Base-by-base conservation (phyloP, 1,140 invertebrate species). In the Zaprionus africanus region DNA sequence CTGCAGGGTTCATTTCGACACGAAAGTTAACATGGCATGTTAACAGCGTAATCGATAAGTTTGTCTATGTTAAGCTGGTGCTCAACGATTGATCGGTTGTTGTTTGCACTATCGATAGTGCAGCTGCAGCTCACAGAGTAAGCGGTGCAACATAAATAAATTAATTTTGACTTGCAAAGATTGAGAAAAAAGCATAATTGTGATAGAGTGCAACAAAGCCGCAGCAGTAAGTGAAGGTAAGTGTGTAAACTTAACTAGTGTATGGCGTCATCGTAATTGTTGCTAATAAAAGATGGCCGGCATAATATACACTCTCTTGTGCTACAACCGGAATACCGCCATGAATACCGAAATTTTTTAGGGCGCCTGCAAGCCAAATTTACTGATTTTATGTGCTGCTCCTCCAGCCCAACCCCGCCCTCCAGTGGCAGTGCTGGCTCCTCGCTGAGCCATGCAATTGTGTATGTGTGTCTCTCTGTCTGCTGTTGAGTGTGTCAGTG, bases 91-190 rank as follows among this genome's bases (percentile, higher is more conserved):
- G 17, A 15, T 56, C 19, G 24, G 22, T 41, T 43, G 19, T 24
- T 43, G 11, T 19, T 15, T 64, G 36, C 59, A 24, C 26, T 69
- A 71, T 64, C 59, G 59, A 64, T 71, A 71, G 67, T 63, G 46
- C 36, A 43, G 38, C 34, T 60, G 43, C 49, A 59, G 68, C 68
- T 64, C 60, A 59, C 74, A 63, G 51, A 28, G 31, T 36, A 56
- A 38, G 66, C 72, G 72, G 66, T 56, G 62, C 68, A 54, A 76
- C 49, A 73, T 65, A 76, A 76, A 65, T 76, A 72, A 76, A 72
- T 72, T 65, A 46, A 49, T 36, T 60, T 65, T 22, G 34, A 46
- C 34, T 59, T 59, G 19, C 31, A 46, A 43, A 22, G 22, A n/a
- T n/a, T 51, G 13, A 51, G 46, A 51, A 51, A 13, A 31, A 72